Evolutionary conservation across 2,888 invertebrate genomes (phyloP), one percentile per base, ranked within the genome.

Genomic region (Cataglyphis cursor): DNA sequence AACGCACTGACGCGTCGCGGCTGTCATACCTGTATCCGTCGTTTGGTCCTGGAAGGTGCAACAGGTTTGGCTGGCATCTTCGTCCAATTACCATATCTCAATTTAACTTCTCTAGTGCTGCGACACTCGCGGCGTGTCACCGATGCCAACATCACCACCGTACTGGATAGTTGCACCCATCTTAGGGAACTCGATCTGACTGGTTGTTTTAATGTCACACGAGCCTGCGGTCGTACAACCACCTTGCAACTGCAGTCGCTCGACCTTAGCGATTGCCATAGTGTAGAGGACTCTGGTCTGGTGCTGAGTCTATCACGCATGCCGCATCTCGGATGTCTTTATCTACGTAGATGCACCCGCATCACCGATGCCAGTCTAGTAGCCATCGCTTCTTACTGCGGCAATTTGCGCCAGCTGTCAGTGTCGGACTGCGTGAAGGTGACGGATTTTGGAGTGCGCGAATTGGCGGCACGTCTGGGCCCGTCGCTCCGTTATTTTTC

Each of bases 361-460:
- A 97, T 99, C 93, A 98, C 98, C 93, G 99, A 99, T 96, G 97
- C 97, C 87, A 98, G 98, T 84, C 96, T 99, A n/a, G 97, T 98
- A 93, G 98, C 97, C 95, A 97, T 99, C 88, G 98, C 98, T 35
- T 98, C 98, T 87, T 98, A 98, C 95, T 99, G 99, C 94, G 96
- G 96, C 35, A 97, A 97, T 76, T 95, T 99, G 44, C 97, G 98
- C 88, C 99, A 99, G 95, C 96, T 99, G 57, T 98, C 98, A 90
- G 97, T 99, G 54, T 98, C 98, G 54, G 99, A 99, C 95, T 99
- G 99, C 94, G 96, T 97, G 24, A 97, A 97, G 87, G 97, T 99
- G 84, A 98, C 99, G 0, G 99, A 99, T 95, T 98, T 98, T 93
- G 98, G 98, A 0, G 96, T 99, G 48, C 98, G 98, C 93, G 98